A percentile compares a stretch with the other conserved stretches of the same genome.
Conservation (phyloP, 2,113 vertebrate genomes). For the Phoenicopterus ruber region DNA sequence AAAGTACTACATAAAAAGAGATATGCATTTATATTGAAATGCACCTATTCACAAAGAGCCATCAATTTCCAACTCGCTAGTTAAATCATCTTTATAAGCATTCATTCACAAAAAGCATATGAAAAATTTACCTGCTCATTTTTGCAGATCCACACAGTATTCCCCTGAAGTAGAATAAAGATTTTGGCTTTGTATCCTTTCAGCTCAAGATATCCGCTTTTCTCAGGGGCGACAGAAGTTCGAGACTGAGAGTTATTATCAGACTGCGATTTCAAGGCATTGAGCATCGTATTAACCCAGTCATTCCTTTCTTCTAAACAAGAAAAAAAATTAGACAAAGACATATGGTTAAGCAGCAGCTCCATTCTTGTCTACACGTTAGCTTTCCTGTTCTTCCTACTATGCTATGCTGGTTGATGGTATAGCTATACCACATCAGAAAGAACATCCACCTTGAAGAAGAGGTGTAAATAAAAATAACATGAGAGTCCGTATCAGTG, state of each 20-base stretch:
- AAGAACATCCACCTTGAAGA: not conserved
- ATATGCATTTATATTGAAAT: slow-evolving; percentile 49
- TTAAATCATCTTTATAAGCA: slow-evolving; percentile 35
- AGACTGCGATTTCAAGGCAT: slow-evolving; percentile 75
- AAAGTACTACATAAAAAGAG: slow-evolving; percentile 2
- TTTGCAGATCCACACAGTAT: slow-evolving; percentile 93
- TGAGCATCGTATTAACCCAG: slow-evolving; percentile 86
- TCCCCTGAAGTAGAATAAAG: slow-evolving; percentile 86
- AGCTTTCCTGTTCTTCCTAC: not conserved
- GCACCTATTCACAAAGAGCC: slow-evolving; percentile 10
- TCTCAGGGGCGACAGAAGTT: slow-evolving; percentile 74
- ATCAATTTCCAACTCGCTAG: slow-evolving; percentile 3
- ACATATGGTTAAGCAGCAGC: not conserved
- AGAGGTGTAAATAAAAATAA: not conserved
- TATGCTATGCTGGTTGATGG: not conserved
- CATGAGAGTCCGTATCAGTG: accelerated
- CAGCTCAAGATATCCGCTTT: slow-evolving; percentile 87
- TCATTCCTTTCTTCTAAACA: slow-evolving; percentile 88
- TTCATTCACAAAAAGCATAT: slow-evolving; percentile 27
- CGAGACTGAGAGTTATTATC: slow-evolving; percentile 66
- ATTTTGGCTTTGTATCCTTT: slow-evolving; percentile 94
- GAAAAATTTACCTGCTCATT: slow-evolving; percentile 87
- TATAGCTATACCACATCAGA: not conserved
- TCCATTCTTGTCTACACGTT: not conserved
- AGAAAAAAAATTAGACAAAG: not conserved